Base-by-base conservation (phyloP, 2,113 vertebrate species). In the Archocentrus centrarchus region DNA sequence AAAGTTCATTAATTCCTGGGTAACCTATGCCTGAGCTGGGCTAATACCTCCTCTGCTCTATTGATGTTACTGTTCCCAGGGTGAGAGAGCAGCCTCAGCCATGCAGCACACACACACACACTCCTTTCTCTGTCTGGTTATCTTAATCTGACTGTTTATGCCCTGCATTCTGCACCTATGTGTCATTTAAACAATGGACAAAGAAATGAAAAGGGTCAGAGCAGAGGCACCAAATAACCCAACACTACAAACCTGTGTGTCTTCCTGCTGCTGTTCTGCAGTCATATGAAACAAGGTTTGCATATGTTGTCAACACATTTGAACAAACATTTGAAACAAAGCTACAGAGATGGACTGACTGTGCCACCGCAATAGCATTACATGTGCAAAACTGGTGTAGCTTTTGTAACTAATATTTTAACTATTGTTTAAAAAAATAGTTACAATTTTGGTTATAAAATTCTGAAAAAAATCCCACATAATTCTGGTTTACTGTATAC, bases 1-100 rank as follows among this genome's bases (percentile, higher is more conserved):
- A 91, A 91, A 93, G 89, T 94, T 95, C 93, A 93, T 95, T 93
- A 95, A 94, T 92, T 92, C 92, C 82, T 59, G 81, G 55, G 87
- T 92, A 92, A 93, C 93, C 90, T 93, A 84, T 87, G 90, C 83
- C 85, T 90, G 80, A 53, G 86, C 66, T 55, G 62, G 81, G 59
- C 89, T 93, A 93, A 93, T 89, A 90, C 86, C 88, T 82, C 59
- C 75, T 83, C 85, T 59, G 22, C 84, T 91, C 85, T 91, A 91
- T 93, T 94, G 92, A 93, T 94, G 92, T 91, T 87, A 79, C 85
- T 83, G 91, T 92, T 92, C 92, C 92, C 91, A 90, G 83, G 83
- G 82, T 89, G 83, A 81, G 75, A 77, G 80, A 68, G 81, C 79
- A 78, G 83, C 84, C 92, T 91, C 88, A 92, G 80, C 86, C 88